A percentile compares a stretch with the other conserved stretches of the same genome.
Evolutionary conservation across 2,888 invertebrate species (phyloP).

Genomic region (Eurytoma californica): DNA sequence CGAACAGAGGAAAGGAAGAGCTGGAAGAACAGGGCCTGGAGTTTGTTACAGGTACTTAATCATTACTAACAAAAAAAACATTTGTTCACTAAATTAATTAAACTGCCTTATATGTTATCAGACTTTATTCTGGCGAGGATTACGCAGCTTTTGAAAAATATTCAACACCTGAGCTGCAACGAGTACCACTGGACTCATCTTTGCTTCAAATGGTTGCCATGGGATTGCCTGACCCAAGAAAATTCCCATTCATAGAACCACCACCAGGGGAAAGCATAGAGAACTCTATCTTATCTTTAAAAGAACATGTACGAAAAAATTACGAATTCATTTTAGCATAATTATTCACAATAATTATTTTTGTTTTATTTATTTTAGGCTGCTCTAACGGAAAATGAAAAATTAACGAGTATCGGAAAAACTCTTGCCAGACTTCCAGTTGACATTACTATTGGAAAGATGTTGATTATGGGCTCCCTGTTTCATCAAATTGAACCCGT

Average conservation of each 20-base stretch:
- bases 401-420: constrained; percentile 89
- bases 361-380: constrained; percentile 77
- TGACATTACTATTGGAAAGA: constrained; percentile 96
- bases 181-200: constrained; percentile 95
- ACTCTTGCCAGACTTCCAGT: constrained; percentile 93
- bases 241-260: constrained; percentile 97
- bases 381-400: constrained; percentile 87
- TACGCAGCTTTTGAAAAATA: constrained; percentile 87
- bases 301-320: constrained; percentile 83
- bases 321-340: constrained; percentile 27
- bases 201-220: constrained; percentile 94
- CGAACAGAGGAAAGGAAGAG: constrained; percentile 96
- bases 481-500: constrained; percentile 93
- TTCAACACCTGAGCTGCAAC: constrained; percentile 93
- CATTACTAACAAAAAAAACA: background rate
- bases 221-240: constrained; percentile 91
- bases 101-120: background rate
- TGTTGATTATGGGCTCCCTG: constrained; percentile 93
- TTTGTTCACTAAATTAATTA: background rate
- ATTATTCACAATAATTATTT: constrained; percentile 27
- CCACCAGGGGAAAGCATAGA: constrained; percentile 90
- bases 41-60: constrained; percentile 83
- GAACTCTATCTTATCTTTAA: constrained; percentile 88
- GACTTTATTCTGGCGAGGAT: constrained; percentile 90
- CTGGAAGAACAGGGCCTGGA: constrained; percentile 96